phyloP scores from a whole-genome alignment of 2,888 invertebrate species.

The Leptarthrus brevirostris region DNA sequence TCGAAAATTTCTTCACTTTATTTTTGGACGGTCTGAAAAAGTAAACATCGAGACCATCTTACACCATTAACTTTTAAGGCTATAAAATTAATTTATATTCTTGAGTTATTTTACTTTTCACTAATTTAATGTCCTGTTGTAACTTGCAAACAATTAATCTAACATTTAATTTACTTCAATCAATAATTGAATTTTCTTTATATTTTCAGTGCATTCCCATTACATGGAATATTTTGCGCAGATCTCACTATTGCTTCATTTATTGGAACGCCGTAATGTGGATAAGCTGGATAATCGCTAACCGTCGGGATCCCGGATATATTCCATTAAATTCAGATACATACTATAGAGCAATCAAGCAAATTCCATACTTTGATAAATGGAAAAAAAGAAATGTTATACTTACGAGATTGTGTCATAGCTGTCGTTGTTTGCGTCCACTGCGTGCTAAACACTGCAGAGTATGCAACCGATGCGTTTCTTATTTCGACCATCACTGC shows the following conservation, averaged over 20 bases:
- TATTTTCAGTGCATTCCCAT: conserved; percentile 81
- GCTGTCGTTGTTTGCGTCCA: conserved; percentile 88
- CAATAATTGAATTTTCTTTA: no score
- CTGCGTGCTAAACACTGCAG: conserved; percentile 92
- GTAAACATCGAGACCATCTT: no score
- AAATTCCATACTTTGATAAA: conserved; percentile 92
- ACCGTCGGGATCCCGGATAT: conserved; percentile 89
- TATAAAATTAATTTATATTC: no score
- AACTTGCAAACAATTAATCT: no score
- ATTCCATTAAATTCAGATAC: conserved; percentile 90
- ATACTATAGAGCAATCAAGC: conserved; percentile 89
- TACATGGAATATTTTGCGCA: conserved; percentile 88
- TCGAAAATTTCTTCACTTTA: no score
- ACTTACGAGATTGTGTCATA: conserved; percentile 87
- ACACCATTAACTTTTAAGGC: no score
- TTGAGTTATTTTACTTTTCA: no score
- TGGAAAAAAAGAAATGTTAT: conserved; percentile 89
- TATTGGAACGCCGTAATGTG: conserved; percentile 94
- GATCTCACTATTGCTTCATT: conserved; percentile 90
- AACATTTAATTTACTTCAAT: no score
- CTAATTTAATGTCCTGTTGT: no score
- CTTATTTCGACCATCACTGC: conserved; percentile 94
- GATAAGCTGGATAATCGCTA: conserved; percentile 91
- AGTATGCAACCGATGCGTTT: conserved; percentile 88
- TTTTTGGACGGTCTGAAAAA: no score